These are phyloP conservation scores for Sinocyclocheilus anshuiensis DNA, from an alignment of 2,113 vertebrate genomes.

Conservation along the genomic window DNA sequence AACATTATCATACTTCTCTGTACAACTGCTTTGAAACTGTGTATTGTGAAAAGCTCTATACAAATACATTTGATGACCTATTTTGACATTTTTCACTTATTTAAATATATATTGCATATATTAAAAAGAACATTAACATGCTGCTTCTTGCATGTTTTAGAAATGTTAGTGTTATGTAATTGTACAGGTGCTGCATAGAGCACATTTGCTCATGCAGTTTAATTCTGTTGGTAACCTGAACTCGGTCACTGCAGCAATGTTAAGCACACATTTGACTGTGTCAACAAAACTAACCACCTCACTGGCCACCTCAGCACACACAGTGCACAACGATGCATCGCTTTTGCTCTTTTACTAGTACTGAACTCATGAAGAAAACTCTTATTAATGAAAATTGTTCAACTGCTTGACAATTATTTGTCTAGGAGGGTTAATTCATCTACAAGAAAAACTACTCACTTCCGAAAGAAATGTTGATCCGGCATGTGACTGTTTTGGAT, in stretches of 20 bases:
- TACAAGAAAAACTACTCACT: neutral
- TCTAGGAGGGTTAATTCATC: neutral
- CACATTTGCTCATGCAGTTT: neutral
- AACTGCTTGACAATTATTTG: neutral
- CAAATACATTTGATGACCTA: no score
- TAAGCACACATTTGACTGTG: constrained; percentile 1
- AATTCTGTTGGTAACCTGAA: neutral
- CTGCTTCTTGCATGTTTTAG: neutral
- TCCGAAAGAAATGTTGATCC: neutral
- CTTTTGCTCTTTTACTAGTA: constrained; percentile 4
- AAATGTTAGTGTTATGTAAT: neutral
- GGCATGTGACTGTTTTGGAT: constrained; percentile 24
- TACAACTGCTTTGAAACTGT: no score
- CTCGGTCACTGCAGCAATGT: neutral
- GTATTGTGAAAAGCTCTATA: no score
- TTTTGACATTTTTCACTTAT: no score
- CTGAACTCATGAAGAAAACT: neutral
- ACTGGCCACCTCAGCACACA: neutral
- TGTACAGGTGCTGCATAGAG: no score
- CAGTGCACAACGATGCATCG: neutral
- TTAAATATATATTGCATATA: no score
- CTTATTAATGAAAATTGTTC: neutral
- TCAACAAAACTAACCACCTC: neutral
- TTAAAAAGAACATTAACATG: no score
- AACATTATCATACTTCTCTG: no score